These are phyloP conservation scores for Cheiracanthium punctorium DNA, from an alignment of 2,888 invertebrate species.

Conservation along the genomic window DNA sequence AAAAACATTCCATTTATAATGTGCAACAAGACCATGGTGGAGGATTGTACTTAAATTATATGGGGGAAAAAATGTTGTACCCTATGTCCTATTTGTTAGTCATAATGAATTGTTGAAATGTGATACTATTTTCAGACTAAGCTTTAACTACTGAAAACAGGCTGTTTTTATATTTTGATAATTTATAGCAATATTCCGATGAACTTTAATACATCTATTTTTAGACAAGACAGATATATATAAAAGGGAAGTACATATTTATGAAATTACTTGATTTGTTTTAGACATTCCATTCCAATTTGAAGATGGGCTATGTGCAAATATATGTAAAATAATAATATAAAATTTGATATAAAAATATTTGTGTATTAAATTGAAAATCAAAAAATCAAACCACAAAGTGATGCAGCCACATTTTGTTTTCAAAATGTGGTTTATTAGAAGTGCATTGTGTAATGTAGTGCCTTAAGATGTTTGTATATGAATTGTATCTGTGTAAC, in stretches of 20 bases:
- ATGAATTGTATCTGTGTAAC: slow-evolving; percentile 56
- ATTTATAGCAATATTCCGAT: background rate
- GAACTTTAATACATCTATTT: background rate
- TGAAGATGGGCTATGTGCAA: slow-evolving; percentile 69
- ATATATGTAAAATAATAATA: slow-evolving; percentile 46
- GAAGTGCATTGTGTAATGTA: slow-evolving; percentile 53
- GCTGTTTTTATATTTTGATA: background rate
- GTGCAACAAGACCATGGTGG: background rate
- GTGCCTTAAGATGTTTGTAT: slow-evolving; percentile 55
- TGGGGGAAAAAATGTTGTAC: slow-evolving; percentile 1
- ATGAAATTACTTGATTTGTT: no score
- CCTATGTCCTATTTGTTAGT: background rate
- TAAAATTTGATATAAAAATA: background rate
- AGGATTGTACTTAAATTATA: background rate
- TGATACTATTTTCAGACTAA: background rate
- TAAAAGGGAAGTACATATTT: no score
- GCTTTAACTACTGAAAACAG: background rate
- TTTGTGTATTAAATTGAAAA: background rate
- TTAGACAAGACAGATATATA: background rate
- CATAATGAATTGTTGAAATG: slow-evolving; percentile 1
- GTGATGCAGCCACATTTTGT: slow-evolving; percentile 20
- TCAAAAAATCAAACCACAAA: slow-evolving; percentile 32
- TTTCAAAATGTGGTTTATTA: slow-evolving; percentile 25
- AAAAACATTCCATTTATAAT: background rate
- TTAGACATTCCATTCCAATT: no score